Evolutionary conservation across 2,113 vertebrate genomes (phyloP).

Genomic region (Dromiciops gliroides): DNA sequence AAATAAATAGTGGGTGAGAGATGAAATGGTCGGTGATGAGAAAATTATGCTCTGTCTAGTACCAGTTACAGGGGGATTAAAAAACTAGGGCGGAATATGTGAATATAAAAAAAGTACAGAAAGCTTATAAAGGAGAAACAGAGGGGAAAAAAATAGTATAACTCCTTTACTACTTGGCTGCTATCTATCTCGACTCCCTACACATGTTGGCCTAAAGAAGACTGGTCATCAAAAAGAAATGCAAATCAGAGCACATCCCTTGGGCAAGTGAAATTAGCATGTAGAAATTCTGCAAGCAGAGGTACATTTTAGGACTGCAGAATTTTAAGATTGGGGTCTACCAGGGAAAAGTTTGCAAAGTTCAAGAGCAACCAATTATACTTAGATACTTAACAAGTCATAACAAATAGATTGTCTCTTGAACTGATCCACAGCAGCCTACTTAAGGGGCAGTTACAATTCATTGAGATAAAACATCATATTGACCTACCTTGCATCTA

Average conservation of each 20-base stretch:
- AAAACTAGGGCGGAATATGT: background rate
- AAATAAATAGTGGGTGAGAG: slow-evolving; percentile 15
- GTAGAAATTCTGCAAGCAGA: slow-evolving; percentile 26
- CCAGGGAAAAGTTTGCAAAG: slow-evolving; percentile 18
- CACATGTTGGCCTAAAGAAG: slow-evolving; percentile 33
- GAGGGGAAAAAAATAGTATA: background rate
- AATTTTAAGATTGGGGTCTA: background rate
- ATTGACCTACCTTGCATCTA: background rate
- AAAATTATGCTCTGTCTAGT: background rate
- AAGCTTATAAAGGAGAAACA: background rate
- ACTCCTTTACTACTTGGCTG: background rate
- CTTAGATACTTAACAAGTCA: background rate
- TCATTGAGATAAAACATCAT: background rate
- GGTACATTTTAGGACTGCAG: slow-evolving; percentile 21
- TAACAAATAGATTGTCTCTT: background rate
- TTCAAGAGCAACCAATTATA: background rate
- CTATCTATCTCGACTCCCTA: slow-evolving; percentile 39
- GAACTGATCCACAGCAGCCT: background rate
- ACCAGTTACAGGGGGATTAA: background rate
- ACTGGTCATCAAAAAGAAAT: slow-evolving; percentile 36
- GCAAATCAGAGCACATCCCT: slow-evolving; percentile 53
- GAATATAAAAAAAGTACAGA: background rate
- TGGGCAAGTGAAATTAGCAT: slow-evolving; percentile 57
- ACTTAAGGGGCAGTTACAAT: background rate
- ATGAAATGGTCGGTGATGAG: background rate